Evolutionary conservation across 2,113 vertebrate species (phyloP), one percentile per base, ranked within the genome.

Genomic region (Erinaceus europaeus): DNA sequence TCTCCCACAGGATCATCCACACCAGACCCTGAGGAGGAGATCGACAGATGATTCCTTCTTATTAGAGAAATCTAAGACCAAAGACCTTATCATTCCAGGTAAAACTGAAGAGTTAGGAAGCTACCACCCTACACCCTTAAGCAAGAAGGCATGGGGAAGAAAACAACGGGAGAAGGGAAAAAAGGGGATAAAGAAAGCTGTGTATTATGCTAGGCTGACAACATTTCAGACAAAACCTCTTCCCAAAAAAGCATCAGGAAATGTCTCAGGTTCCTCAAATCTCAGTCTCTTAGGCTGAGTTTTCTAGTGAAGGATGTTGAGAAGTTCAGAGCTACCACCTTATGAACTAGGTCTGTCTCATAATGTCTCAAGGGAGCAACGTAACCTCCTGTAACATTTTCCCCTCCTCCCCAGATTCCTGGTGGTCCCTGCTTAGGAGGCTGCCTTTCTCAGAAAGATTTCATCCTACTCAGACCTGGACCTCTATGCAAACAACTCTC

Each of bases 1-100:
- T 99, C 99, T 5, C 99, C 99, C 65, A 99, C 98, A 0, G 98
- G 98, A 91, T 99, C 98, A 89, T 99, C 98, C 92, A 99, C 98
- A 23, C 98, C 98, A 0, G 98, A 98, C 32, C 98, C 99, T 99
- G 96, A 72, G 55, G 82, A 79, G 86, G 29, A 94, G 94, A 94
- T 23, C 0, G n/a, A 93, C 46, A 88, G 34, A 42, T 62, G 2
- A 84, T 44, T 20, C 3, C 17, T 85, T n/a, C n/a, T n/a, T 69
- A 62, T 32, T 83, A 77, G 57, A 94, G 77, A 55, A 83, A 62
- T 74, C 50, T 52, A 79, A 46, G 40, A 62, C 36, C 50, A 50
- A 12, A 77, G 23, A 50, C 32, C 38, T 64, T 55, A 82, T 72
- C 79, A 73, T 46, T 72, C 25, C 42, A 83, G 23, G 38, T 75